These are phyloP conservation scores for Falco peregrinus DNA, from an alignment of 2,797 vertebrate genomes.

Conservation along the genomic window DNA sequence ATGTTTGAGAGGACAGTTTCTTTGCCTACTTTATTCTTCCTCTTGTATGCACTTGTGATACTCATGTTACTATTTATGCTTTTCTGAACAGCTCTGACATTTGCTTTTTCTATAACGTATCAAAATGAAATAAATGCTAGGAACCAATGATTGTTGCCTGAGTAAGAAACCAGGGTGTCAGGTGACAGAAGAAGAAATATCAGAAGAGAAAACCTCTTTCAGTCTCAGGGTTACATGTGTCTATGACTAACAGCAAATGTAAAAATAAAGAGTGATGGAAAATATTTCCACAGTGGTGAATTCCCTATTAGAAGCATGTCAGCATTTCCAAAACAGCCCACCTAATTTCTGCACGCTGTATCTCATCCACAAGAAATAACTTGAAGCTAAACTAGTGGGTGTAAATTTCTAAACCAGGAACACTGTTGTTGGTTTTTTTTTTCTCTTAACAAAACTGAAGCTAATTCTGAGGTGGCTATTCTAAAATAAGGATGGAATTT, in stretches of 20 bases:
- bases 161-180: neutral
- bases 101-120: neutral
- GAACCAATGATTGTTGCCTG: neutral
- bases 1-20: neutral
- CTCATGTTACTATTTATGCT: neutral
- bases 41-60: neutral
- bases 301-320: neutral
- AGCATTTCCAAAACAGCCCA: neutral
- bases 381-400: neutral
- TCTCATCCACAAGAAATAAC: neutral
- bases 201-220: neutral
- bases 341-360: neutral
- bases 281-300: neutral
- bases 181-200: neutral
- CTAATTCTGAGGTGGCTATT: neutral
- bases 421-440: neutral
- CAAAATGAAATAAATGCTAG: neutral
- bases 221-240: neutral
- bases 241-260: neutral
- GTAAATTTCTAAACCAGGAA: neutral
- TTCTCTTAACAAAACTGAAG: neutral
- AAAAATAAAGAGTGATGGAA: neutral
- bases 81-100: neutral
- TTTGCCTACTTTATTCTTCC: neutral
- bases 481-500: neutral